Percentiles rank a stretch among this genome's conserved stretches.
Conservation (phyloP, 2,797 vertebrate species). For the Eurystomus glaucurus region DNA sequence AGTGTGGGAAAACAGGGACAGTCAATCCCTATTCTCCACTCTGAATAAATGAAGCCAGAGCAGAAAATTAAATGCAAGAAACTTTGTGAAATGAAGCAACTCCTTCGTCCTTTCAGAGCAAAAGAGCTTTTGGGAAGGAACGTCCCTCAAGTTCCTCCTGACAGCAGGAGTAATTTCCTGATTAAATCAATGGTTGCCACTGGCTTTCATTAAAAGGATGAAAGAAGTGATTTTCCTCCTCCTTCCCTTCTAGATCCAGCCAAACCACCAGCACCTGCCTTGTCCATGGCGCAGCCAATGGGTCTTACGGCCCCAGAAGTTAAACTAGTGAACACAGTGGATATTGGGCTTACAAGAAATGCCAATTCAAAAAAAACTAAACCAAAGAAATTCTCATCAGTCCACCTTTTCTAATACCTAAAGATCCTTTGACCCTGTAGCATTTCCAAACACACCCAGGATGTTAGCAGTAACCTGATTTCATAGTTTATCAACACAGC, state of each 20-base stretch:
- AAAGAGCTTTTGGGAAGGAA: background rate
- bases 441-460: background rate
- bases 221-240: background rate
- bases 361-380: background rate
- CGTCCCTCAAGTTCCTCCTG: background rate
- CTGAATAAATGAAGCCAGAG: background rate
- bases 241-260: background rate
- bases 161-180: background rate
- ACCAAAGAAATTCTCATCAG: background rate
- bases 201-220: background rate
- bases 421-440: background rate
- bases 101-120: background rate
- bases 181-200: background rate
- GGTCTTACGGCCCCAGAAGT: background rate
- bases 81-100: background rate
- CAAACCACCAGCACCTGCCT: background rate
- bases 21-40: background rate
- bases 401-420: background rate
- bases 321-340: background rate
- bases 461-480: background rate
- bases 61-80: background rate
- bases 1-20: background rate
- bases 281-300: background rate
- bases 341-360: background rate
- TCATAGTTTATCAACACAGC: background rate